Evolutionary conservation across 2,888 invertebrate species (phyloP).

Genomic region (Drosophila longiperda): DNA sequence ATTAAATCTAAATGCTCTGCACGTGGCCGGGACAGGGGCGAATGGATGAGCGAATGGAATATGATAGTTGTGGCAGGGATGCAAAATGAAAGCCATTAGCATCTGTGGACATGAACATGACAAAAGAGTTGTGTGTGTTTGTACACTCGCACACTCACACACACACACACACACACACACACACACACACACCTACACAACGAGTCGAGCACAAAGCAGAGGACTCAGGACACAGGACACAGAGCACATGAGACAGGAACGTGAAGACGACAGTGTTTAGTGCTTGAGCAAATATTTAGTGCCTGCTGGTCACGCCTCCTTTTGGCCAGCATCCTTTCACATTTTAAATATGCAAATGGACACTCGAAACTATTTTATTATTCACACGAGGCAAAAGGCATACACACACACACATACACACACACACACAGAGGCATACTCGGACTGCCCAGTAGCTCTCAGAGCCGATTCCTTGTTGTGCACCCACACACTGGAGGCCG

Average conservation of each 20-base stretch:
- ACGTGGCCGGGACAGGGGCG: slow-evolving; percentile 19
- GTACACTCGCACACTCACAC: slow-evolving; percentile 1
- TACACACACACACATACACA: slow-evolving; percentile 21
- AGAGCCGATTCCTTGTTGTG: slow-evolving; percentile 17
- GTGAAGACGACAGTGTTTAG: slow-evolving; percentile 40
- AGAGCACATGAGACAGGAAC: slow-evolving; percentile 11
- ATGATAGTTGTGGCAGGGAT: not conserved
- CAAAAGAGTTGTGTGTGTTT: slow-evolving; percentile 25
- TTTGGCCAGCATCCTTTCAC: slow-evolving; percentile 5
- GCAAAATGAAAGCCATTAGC: slow-evolving; percentile 51
- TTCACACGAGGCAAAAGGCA: slow-evolving; percentile 59
- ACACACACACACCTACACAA: slow-evolving; percentile 14
- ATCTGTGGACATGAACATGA: slow-evolving; percentile 34
- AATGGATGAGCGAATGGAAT: not conserved
- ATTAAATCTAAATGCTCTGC: slow-evolving; percentile 61
- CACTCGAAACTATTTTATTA: slow-evolving; percentile 74
- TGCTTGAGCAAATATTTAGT: slow-evolving; percentile 58
- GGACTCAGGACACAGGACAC: slow-evolving; percentile 1
- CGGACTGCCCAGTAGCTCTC: not conserved
- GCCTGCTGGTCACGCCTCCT: slow-evolving; percentile 29
- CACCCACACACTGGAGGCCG: slow-evolving; percentile 24
- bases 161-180: not conserved
- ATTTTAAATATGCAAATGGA: slow-evolving; percentile 75
- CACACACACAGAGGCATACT: slow-evolving; percentile 13
- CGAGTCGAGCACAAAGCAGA: not conserved